Conservation (phyloP, 2,797 vertebrate genomes). For the Coreius guichenoti region DNA sequence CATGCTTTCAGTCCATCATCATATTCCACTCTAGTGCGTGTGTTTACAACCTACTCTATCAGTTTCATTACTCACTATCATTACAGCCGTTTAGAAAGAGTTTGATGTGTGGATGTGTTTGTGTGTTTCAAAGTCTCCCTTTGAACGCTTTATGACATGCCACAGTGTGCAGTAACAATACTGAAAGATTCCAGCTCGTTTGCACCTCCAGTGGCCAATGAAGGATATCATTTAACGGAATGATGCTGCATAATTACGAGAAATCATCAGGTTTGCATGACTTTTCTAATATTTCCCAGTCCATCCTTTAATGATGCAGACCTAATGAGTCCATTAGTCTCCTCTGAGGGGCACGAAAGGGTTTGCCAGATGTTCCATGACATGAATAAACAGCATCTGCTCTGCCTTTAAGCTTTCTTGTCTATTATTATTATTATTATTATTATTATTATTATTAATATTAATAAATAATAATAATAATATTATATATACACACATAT, state of each 20-base stretch:
- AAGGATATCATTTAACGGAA: conserved; percentile 74
- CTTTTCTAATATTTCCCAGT: conserved; percentile 69
- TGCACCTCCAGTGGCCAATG: conserved; percentile 65
- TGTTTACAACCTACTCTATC: conserved; percentile 30
- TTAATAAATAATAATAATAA: too few species aligned
- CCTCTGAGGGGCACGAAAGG: conserved; percentile 67
- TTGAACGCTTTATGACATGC: conserved; percentile 37
- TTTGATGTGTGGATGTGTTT: conserved; percentile 30
- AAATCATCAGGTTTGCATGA: conserved; percentile 70
- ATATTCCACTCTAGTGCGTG: conserved; percentile 19
- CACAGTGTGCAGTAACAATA: conserved; percentile 35
- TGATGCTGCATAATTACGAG: conserved; percentile 72
- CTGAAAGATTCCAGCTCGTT: conserved; percentile 58
- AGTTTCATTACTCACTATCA: conserved; percentile 37
- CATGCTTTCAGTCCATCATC: conserved; percentile 11
- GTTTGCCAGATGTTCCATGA: conserved; percentile 72
- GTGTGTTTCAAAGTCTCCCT: conserved; percentile 23
- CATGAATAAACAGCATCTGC: conserved; percentile 68
- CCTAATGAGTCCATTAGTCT: conserved; percentile 79
- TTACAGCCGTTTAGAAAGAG: conserved; percentile 41
- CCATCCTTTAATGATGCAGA: conserved; percentile 70
- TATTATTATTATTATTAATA: neutral
- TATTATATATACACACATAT: too few species aligned
- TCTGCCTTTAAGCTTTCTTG: conserved; percentile 58
- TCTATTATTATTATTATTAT: neutral